Conservation (phyloP, 2,113 vertebrate species). For the Archilochus colubris region DNA sequence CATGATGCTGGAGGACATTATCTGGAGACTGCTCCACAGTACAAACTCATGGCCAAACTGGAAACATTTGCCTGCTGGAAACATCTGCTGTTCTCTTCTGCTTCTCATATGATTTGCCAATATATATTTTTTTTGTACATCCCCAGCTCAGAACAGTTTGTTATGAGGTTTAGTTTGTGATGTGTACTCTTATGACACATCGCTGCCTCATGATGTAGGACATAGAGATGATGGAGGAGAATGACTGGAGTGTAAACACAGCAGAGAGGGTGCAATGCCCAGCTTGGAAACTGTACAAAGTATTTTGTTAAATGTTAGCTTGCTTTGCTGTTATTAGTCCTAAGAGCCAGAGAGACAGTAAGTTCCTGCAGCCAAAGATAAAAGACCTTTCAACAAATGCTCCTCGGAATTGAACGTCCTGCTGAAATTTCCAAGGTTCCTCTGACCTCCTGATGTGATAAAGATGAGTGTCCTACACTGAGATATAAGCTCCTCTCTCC, state of each 20-base stretch:
- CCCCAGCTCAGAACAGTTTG: conserved; percentile 11
- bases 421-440: background rate
- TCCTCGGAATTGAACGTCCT: background rate
- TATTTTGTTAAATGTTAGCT: background rate
- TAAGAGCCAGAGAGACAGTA: background rate
- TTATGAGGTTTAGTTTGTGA: background rate
- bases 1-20: background rate
- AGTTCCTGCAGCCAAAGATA: background rate
- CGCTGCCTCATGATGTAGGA: conserved; percentile 34
- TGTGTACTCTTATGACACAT: conserved; percentile 18
- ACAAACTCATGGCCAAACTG: conserved; percentile 21
- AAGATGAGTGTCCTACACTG: background rate
- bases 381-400: background rate
- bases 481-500: background rate
- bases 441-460: background rate
- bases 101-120: background rate
- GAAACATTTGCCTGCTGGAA: background rate
- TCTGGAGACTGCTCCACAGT: background rate
- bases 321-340: background rate
- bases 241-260: background rate
- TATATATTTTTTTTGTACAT: conserved; percentile 17
- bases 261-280: background rate
- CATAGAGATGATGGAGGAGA: background rate
- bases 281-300: conserved; percentile 12
- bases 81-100: conserved; percentile 26